Base-by-base conservation (phyloP, 1,140 invertebrate genomes). In the Hermetia illucens region DNA sequence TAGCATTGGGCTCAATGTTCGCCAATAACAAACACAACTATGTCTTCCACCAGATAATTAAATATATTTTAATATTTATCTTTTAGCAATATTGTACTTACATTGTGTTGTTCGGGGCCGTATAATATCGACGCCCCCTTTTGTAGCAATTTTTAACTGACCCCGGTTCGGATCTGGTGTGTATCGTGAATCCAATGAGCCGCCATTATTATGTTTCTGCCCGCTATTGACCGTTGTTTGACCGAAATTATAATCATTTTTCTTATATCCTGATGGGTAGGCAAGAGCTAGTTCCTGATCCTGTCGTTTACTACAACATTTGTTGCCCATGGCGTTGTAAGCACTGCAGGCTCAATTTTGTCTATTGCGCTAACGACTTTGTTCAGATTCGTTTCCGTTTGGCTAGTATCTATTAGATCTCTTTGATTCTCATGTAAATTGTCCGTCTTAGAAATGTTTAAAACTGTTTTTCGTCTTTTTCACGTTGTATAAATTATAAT, bases 131-230 rank as follows among this genome's bases (percentile, higher is more conserved):
- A 69, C 70, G 39, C 75, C 69, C 51, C 63, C 56, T 52, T 69
- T 67, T 59, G 69, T 64, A 52, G 66, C 62, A 51, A 69, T 66
- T 49, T 58, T 66, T 34, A 48, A 45, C 31, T 53, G 64, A 35
- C 74, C 71, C 45, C 78, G 74, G 66, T 83, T 82, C 16, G 79
- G 79, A 64, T 84, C 81, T 25, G 79, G 77, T 2, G 79, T 79
- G 51, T 83, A 83, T 43, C 79, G 69, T 44, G 79, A 77, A 60
- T 82, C 74, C 40, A 71, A 46, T n/a, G 75, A 76, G 32, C 72
- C 74, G 27, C 75, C 75, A 58, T 75, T 72, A 48, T 66, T 70
- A 47, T 69, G 66, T 47, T 71, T 71, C 21, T 68, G 50, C 17
- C 58, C 53, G 40, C 45, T 58, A 36, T 58, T 49, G 32, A 57